Base-by-base conservation (phyloP, 2,113 vertebrate species). In the Trogon melanurus region DNA sequence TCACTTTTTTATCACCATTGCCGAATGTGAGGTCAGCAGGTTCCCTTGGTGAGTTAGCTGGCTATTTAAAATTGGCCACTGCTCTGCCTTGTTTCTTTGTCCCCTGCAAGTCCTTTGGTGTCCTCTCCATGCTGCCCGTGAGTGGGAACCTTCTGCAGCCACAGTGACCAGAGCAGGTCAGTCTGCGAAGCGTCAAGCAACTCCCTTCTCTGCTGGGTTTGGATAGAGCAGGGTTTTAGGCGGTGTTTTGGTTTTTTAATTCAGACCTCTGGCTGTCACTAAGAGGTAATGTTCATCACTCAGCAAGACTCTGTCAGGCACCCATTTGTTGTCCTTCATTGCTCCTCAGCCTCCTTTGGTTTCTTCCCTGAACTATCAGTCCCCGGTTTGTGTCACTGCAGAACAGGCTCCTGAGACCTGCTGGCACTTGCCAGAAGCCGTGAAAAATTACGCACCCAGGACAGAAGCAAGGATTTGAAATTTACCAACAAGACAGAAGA, bases 1-100 rank as follows among this genome's bases (percentile, higher is more conserved):
- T 4, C 17, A 9, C 34, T 3, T 0, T 6, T 22, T 5, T n/a
- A n/a, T n/a, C n/a, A n/a, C n/a, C 38, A 9, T 1, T 3, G 29
- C 50, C 61, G 48, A n/a, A 5, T 2, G 0, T 7, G 34, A n/a
- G 65, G 51, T 47, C 27, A 67, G 66, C 19, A 3, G 53, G 23
- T 36, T 6, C 4, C 15, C 62, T 21, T 21, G 44, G 4, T 7
- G 29, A 44, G 32, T 38, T 71, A 54, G 11, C 19, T 10, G 71
- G 22, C 17, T 32, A 0, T 23, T 53, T 10, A 4, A 47, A 54
- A 10, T 2, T 2, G 2, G 29, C 62, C 7, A 20, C 11, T 3
- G 0, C 51, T 14, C 41, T 89, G 47, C 47, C 48, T 69, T 4
- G 0, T 47, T 14, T 3, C 34, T 73, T n/a, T 44, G 48, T 47